Base-by-base conservation (phyloP, 2,888 invertebrate species). In the Galeruca laticollis region DNA sequence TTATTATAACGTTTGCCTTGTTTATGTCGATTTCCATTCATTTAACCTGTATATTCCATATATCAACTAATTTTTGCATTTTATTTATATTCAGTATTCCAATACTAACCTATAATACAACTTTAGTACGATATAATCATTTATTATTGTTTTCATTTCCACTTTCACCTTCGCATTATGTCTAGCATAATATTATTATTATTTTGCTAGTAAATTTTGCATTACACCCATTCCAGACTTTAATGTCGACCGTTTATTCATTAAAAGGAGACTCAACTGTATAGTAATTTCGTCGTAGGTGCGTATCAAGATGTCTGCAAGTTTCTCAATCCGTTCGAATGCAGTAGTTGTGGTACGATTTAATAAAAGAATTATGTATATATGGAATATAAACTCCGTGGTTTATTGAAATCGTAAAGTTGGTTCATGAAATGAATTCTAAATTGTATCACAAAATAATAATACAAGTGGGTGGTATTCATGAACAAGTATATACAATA, bases 381-480 rank as follows among this genome's bases (percentile, higher is more conserved):
- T 8, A n/a, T 26, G 26, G 54, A 31, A 26, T 31, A 54, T 54
- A 54, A 31, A 31, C 31, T 31, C n/a, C 13, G 31, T 31, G 31
- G 54, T 54, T 54, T 54, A 54, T 54, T 54, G 54, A 31, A 31
- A 54, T 54, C 54, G n/a, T 54, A 54, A 54, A 54, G 47, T 47
- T 47, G 18, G 15, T 26, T 47, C 47, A 47, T 47, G 18, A 47
- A 47, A 47, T 15, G 47, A 47, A 47, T 47, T 47, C 15, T 47
- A 18, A 47, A 47, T 47, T 18, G 18, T 47, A 47, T n/a, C 1
- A 47, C 15, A 18, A 47, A 47, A 47, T 47, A 47, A 47, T 47
- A 18, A 9, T 47, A 18, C 15, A 15, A 47, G 47, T 47, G 18
- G 47, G 47, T 47, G 47, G 47, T 47, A 47, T 26, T 26, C 47